A percentile compares a stretch with the other conserved stretches of the same genome.
Evolutionary conservation across 2,888 invertebrate genomes (phyloP).

Genomic region (Parascotia fuliginaria): DNA sequence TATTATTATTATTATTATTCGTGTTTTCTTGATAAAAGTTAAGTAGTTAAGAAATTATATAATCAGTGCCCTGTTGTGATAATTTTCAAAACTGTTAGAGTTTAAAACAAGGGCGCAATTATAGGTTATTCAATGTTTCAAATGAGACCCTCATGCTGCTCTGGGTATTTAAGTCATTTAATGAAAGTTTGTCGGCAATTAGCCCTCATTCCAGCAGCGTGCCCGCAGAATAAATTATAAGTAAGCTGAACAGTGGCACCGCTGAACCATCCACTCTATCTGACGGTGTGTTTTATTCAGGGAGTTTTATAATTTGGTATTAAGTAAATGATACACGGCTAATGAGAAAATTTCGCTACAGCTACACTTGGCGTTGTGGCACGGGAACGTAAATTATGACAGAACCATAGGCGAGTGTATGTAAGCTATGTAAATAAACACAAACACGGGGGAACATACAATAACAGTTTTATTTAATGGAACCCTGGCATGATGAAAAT

Average conservation of each 20-base stretch:
- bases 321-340: neutral
- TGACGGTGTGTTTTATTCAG: constrained; percentile 17
- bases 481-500: neutral
- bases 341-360: neutral
- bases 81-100: neutral
- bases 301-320: constrained; percentile 10
- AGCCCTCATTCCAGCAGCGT: constrained; percentile 54
- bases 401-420: too few relatives aligned
- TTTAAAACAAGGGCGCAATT: constrained; percentile 14
- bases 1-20: neutral
- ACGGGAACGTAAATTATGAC: too few relatives aligned
- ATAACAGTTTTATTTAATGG: too few relatives aligned
- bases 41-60: constrained; percentile 1
- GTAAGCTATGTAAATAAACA: too few relatives aligned
- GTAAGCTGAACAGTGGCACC: constrained; percentile 27
- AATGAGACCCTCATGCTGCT: constrained; percentile 54
- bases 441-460: too few relatives aligned
- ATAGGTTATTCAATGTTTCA: constrained; percentile 34
- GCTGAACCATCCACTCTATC: constrained; percentile 17
- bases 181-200: constrained; percentile 67
- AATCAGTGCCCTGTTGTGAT: constrained; percentile 13
- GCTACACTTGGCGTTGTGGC: too few relatives aligned
- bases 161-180: constrained; percentile 63
- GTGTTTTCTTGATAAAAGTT: neutral
- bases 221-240: constrained; percentile 64